Evolutionary conservation across 2,888 invertebrate genomes (phyloP), one percentile per base, ranked within the genome.

Genomic region (Agriopis leucophaearia): DNA sequence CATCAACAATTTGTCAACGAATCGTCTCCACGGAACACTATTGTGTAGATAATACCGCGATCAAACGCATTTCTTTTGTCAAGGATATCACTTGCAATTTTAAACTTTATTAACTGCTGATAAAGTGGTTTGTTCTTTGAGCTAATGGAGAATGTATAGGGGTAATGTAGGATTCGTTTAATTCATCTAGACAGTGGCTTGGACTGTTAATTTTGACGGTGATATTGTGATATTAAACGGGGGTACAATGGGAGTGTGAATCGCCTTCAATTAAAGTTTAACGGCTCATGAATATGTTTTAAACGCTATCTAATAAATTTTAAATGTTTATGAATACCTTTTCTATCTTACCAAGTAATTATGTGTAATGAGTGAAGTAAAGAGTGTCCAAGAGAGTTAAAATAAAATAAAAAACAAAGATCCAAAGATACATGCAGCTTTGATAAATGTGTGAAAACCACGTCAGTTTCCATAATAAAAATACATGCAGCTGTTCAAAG

Each of bases 91-190:
- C 10, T 56, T 27, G 6, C 36, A 13, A 77, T 78, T 81, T 66
- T 76, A n/a, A 64, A 77, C 82, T 79, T 76, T 89, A 74, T 45
- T 0, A 13, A 3, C 0, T 0, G 0, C 0, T n/a, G 0, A 15
- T 84, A 85, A 45, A 71, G 84, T 80, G 68, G 35, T 59, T 56
- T 77, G 80, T 89, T 10, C 44, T 67, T 66, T 72, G 58, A 10
- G 7, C 13, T 67, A 73, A 42, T 69, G 62, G 78, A 79, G 81
- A 82, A 80, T 82, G 82, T 78, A 82, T 84, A 89, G 85, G 90
- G 90, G 90, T 90, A 88, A 92, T 92, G 91, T 90, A 89, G 89
- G 89, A 90, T 90, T 87, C 88, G 84, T 92, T 91, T 94, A 92
- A 92, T 92, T 91, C 88, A 85, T 87, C 86, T 86, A 88, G 89